These are phyloP conservation scores for Vespertilio murinus DNA, from an alignment of 2,797 vertebrate species.

Conservation along the genomic window DNA sequence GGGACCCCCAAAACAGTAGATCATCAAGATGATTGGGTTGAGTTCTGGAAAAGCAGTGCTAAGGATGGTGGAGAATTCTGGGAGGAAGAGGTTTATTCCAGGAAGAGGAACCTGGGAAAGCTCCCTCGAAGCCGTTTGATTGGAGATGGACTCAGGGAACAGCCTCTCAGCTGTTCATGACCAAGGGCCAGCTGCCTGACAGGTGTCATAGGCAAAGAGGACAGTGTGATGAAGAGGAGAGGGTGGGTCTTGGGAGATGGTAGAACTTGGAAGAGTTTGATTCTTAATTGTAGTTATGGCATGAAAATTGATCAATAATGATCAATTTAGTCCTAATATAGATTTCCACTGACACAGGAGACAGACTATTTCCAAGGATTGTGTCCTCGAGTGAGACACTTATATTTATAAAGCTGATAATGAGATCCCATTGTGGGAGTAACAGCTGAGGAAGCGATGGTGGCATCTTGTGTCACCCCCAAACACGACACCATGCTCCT, in stretches of 20 bases:
- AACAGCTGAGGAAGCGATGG: not conserved
- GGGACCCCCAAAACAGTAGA: not conserved
- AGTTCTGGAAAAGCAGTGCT: not conserved
- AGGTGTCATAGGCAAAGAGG: not conserved
- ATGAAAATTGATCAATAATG: not conserved
- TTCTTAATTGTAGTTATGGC: not conserved
- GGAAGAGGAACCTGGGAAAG: not conserved
- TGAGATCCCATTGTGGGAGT: not conserved
- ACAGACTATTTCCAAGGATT: not conserved
- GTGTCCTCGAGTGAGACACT: not conserved
- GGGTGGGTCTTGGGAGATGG: not conserved
- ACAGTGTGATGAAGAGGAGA: not conserved
- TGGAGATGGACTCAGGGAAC: not conserved
- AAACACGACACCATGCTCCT: not conserved
- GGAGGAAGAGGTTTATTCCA: not conserved
- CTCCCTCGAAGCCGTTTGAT: not conserved
- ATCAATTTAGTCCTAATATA: not conserved
- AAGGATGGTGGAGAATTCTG: not conserved
- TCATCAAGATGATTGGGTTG: too few species aligned
- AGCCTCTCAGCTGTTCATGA: not conserved
- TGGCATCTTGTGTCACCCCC: not conserved
- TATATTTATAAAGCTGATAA: not conserved
- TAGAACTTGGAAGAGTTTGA: not conserved
- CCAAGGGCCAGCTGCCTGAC: not conserved
- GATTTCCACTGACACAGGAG: not conserved